Evolutionary conservation across 2,888 invertebrate species (phyloP).

Genomic region (Pachycephus smyrnensis): DNA sequence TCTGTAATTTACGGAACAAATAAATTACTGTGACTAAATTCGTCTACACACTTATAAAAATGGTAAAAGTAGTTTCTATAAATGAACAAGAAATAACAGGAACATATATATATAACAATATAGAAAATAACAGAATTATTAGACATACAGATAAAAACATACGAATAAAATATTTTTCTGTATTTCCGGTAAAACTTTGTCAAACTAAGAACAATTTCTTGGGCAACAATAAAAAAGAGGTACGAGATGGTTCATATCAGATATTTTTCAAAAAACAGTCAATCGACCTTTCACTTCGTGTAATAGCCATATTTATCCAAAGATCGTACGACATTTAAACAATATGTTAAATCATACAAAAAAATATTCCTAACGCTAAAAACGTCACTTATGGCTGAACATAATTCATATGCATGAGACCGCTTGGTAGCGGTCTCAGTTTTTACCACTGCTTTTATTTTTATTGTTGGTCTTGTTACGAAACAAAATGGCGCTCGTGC

Average conservation of each 20-base stretch:
- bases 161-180: neutral
- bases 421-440: neutral
- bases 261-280: too few relatives aligned
- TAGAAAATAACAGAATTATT: neutral
- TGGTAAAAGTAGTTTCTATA: neutral
- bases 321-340: neutral
- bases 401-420: neutral
- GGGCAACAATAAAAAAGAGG: neutral
- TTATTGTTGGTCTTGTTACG: neutral
- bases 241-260: neutral
- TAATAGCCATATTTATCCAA: neutral
- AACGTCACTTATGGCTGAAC: neutral
- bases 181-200: neutral
- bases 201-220: neutral
- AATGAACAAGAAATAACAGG: neutral
- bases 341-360: neutral
- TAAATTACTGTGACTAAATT: neutral
- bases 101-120: neutral
- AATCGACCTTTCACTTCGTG: neutral
- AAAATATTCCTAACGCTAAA: neutral
- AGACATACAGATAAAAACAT: neutral
- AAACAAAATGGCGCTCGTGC: neutral
- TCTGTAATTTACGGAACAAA: neutral
- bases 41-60: neutral
- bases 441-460: neutral